Percentiles rank a stretch among this genome's conserved stretches.
Conservation (phyloP, 2,797 vertebrate species). For the Sylvia borin region DNA sequence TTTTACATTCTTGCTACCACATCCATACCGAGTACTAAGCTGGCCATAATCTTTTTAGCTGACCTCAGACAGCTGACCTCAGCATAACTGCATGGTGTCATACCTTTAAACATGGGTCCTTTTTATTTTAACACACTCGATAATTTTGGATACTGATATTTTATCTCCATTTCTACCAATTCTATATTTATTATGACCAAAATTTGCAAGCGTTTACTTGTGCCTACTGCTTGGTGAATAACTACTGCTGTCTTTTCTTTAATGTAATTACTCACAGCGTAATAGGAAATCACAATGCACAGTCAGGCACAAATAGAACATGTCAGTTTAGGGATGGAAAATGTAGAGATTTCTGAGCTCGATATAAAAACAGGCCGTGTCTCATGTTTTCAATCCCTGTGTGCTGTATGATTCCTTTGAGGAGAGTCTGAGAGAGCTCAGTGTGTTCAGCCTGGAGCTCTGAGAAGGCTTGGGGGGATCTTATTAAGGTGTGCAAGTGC, state of each 20-base stretch:
- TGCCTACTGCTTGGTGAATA: not conserved
- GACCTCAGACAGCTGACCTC: not conserved
- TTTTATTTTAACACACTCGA: not conserved
- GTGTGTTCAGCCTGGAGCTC: not conserved
- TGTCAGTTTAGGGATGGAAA: not conserved
- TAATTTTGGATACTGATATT: not conserved
- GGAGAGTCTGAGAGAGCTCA: not conserved
- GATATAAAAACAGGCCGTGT: accelerated
- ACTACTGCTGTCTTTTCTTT: not conserved
- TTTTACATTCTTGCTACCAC: not conserved
- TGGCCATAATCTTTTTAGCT: not conserved
- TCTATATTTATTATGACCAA: not conserved
- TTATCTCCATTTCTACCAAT: not conserved
- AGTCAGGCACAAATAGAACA: not conserved
- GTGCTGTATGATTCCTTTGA: not conserved
- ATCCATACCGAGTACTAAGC: not conserved
- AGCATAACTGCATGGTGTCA: not conserved
- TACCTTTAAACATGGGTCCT: not conserved
- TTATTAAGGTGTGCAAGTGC: not conserved
- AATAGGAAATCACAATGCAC: not conserved
- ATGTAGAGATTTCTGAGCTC: not conserved
- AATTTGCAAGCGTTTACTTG: not conserved
- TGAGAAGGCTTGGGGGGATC: not conserved
- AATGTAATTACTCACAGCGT: not conserved
- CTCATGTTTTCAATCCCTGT: not conserved